These are phyloP conservation scores for Euphydryas editha DNA, from an alignment of 2,888 invertebrate species.

Conservation along the genomic window DNA sequence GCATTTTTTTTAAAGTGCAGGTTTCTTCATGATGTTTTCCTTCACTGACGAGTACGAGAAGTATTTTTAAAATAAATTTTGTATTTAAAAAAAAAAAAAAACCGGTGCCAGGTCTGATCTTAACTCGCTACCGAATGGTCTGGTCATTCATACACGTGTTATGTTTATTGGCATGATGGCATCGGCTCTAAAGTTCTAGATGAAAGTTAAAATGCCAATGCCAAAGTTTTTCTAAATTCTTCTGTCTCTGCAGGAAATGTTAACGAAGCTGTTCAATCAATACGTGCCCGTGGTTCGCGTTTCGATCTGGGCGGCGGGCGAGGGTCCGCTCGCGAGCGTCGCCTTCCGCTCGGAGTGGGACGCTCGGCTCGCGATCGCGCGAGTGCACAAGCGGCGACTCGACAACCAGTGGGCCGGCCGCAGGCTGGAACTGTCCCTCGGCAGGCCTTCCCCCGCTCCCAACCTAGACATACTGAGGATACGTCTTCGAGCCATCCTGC, in stretches of 20 bases:
- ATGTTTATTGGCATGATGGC: no score
- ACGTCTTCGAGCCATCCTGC: conserved; percentile 88
- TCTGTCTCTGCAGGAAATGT: conserved; percentile 62
- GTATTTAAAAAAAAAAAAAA: no score
- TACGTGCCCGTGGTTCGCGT: conserved; percentile 69
- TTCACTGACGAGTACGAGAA: background rate
- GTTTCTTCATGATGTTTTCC: no score
- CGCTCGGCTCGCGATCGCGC: conserved; percentile 90
- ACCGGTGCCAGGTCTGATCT: no score
- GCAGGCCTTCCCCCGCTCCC: conserved; percentile 84
- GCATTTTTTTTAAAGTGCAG: no score
- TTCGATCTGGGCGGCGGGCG: conserved; percentile 69
- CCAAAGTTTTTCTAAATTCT: background rate
- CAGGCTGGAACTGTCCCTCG: conserved; percentile 90
- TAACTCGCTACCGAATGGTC: no score
- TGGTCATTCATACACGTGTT: no score
- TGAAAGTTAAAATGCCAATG: no score
- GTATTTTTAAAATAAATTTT: background rate
- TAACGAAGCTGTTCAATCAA: conserved; percentile 69
- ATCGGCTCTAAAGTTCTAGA: no score
- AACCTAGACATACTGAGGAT: conserved; percentile 85
- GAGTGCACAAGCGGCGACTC: conserved; percentile 91
- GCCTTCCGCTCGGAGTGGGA: conserved; percentile 88
- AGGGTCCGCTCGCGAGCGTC: conserved; percentile 86
- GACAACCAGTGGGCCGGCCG: conserved; percentile 86